Conservation (phyloP, 2,113 vertebrate species). For the Trachemys scripta region DNA sequence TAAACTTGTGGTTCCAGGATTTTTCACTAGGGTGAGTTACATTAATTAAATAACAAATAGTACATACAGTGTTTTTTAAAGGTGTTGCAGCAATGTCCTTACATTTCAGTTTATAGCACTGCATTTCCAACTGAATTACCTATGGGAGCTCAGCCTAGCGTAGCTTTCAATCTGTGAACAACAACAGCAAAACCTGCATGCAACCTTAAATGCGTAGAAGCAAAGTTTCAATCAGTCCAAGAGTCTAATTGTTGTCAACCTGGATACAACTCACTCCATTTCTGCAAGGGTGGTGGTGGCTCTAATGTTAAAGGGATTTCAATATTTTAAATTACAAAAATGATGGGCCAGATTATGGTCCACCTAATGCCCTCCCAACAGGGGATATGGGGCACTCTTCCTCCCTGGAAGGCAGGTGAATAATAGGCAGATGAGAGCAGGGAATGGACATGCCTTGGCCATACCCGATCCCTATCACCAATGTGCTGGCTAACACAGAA, state of each 20-base stretch:
- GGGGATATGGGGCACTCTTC: neutral
- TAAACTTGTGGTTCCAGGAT: neutral
- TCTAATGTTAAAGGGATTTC: neutral
- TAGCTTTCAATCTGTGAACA: neutral
- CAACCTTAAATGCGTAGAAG: neutral
- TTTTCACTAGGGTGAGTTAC: neutral
- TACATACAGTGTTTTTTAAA: neutral
- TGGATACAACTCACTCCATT: neutral
- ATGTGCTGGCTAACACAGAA: neutral
- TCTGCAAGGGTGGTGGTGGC: neutral
- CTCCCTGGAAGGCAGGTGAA: neutral
- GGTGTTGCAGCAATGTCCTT: neutral
- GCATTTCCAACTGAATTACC: neutral
- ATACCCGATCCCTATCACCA: neutral
- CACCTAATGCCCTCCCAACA: neutral
- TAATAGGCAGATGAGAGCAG: neutral
- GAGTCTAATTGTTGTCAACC: neutral
- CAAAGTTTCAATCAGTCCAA: neutral
- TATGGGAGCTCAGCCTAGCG: accelerated
- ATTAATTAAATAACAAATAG: neutral
- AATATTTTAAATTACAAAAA: neutral
- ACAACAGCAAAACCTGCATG: neutral
- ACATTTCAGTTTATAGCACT: neutral
- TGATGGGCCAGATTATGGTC: neutral
- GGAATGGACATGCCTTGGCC: neutral